These are phyloP conservation scores for Eulemur albifrons DNA, from an alignment of 2,797 vertebrate species.

Conservation along the genomic window DNA sequence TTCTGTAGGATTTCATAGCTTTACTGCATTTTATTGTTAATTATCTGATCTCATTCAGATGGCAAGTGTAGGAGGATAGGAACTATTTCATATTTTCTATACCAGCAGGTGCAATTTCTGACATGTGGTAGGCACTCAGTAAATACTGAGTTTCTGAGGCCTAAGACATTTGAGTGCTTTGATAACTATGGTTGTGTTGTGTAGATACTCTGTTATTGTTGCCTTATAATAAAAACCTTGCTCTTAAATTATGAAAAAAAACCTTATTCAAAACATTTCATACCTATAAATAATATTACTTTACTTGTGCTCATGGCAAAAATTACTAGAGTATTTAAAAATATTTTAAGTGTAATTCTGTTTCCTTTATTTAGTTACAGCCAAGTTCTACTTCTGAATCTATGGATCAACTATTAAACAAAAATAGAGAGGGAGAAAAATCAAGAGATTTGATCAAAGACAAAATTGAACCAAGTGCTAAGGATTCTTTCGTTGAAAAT, in stretches of 20 bases:
- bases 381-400: slow-evolving; percentile 93
- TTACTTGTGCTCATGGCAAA: slow-evolving; percentile 14
- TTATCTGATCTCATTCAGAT: neutral
- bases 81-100: neutral
- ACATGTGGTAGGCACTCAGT: neutral
- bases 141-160: neutral
- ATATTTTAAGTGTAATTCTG: neutral
- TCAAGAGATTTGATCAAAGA: slow-evolving; percentile 93
- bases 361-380: slow-evolving; percentile 90
- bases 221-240: slow-evolving; percentile 30
- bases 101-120: neutral
- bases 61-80: neutral
- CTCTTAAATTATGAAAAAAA: neutral
- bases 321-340: slow-evolving; percentile 25
- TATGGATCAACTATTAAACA: slow-evolving; percentile 93
- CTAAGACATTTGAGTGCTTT: neutral
- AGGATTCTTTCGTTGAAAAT: slow-evolving; percentile 85
- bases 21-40: neutral
- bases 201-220: neutral
- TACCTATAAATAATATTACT: neutral
- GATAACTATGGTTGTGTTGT: neutral
- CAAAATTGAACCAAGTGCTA: slow-evolving; percentile 88
- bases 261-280: neutral
- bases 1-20: neutral
- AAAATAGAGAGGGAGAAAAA: slow-evolving; percentile 94